A percentile compares a stretch with the other conserved stretches of the same genome.
phyloP scores from a whole-genome alignment of 92 coral and sea anemone species.

The Actinernus sp. region DNA sequence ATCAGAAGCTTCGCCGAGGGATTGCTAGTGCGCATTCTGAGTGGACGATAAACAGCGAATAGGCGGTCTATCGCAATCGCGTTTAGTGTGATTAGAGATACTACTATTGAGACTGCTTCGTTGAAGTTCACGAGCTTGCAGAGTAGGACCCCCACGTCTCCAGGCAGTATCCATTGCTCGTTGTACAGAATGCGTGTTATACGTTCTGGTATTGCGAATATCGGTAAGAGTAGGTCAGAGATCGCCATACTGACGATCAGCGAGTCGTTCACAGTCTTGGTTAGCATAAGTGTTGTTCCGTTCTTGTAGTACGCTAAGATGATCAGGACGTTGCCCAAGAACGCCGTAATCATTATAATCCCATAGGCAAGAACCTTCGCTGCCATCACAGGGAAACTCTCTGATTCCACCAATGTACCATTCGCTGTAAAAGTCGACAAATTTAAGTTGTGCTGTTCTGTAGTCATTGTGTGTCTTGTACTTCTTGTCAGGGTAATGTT shows the following conservation, averaged over 20 bases:
- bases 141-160: constrained; percentile 14
- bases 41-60: constrained; percentile 15
- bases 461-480: no score
- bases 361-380: constrained; percentile 14
- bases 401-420: no score
- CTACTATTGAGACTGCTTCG: constrained; percentile 42
- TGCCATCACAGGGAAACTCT: neutral
- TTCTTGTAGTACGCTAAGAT: constrained; percentile 8
- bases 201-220: constrained; percentile 37
- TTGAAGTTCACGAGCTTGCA: constrained; percentile 40
- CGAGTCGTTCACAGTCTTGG: constrained; percentile 8
- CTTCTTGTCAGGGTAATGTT: no score
- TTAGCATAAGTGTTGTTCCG: neutral
- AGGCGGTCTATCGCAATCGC: constrained; percentile 32
- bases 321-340: constrained; percentile 23
- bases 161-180: constrained; percentile 30
- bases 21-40: neutral
- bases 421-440: no score
- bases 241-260: constrained; percentile 20
- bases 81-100: constrained; percentile 17
- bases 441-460: no score
- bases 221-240: constrained; percentile 21
- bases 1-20: constrained; percentile 1
- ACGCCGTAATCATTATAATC: neutral
- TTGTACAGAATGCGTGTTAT: constrained; percentile 22